Base-by-base conservation (phyloP, 2,113 vertebrate genomes). In the Micromys minutus region DNA sequence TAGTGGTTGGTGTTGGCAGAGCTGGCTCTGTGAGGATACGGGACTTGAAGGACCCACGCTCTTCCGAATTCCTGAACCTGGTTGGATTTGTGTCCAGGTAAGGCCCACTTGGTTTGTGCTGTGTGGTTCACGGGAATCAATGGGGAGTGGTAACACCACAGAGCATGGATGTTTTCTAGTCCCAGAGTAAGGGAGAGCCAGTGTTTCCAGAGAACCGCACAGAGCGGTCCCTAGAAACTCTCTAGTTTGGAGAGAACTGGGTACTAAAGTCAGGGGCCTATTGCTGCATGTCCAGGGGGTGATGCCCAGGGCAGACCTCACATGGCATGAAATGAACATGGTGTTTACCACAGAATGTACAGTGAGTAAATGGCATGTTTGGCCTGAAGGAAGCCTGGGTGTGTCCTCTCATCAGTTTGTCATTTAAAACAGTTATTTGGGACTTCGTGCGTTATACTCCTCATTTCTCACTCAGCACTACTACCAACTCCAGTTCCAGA, bases 21-120 rank as follows among this genome's bases (percentile, higher is more conserved):
- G 99, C 99, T 3, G 99, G 99, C 2, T 97, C 97, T 31, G 98
- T 99, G 77, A 98, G 99, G 91, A 99, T 99, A 63, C 98, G 98
- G 96, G 99, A 99, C 96, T 97, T 99, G 95, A 97, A 98, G 72
- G 98, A 98, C 61, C 99, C 99, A 0, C 96, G 98, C 34, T 96
- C 99, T 85, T 98, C 99, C 1, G 99, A 99, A 42, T 98, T 98
- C 59, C 97, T 99, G 92, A 96, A 96, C n/a, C 92, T 99, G 87
- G 91, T 97, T 69, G 99, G 99, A 91, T 99, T 99, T 95, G 96
- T 99, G 74, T 99, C 99, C 97, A 99, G 99, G 99, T 99, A 94
- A n/a, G n/a, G 89, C 3, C 9, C n/a, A 50, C 71, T 94, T 86
- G 47, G 26, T 45, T 55, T 81, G 26, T 55, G 74, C 50, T 42